Evolutionary conservation across 2,113 vertebrate genomes (phyloP).

Genomic region (Bagarius yarrelli): DNA sequence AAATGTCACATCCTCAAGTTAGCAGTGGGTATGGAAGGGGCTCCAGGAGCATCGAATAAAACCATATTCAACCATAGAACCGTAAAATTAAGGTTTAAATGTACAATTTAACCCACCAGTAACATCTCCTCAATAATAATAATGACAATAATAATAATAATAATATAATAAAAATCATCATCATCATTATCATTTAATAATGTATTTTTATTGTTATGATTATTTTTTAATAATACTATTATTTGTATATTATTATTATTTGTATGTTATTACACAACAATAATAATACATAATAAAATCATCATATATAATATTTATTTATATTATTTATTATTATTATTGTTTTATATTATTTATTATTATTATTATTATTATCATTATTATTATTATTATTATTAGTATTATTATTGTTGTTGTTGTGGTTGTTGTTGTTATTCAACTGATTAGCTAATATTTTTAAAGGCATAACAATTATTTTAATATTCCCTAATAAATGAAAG

Average conservation of each 20-base stretch:
- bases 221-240: neutral
- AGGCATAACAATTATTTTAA: neutral
- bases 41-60: neutral
- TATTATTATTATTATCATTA: neutral
- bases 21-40: slow-evolving; percentile 49
- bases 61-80: neutral
- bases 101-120: neutral
- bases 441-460: neutral
- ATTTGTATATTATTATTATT: too few relatives aligned
- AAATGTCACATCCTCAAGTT: slow-evolving; percentile 80
- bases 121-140: neutral
- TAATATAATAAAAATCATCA: neutral
- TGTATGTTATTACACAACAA: too few relatives aligned
- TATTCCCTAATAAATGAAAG: neutral
- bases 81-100: neutral
- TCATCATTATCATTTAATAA: neutral
- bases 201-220: neutral
- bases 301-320: too few relatives aligned
- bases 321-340: neutral
- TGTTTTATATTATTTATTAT: neutral
- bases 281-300: too few relatives aligned
- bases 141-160: neutral
- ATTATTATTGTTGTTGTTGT: neutral
- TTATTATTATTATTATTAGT: neutral
- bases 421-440: neutral